phyloP scores from a whole-genome alignment of 2,888 invertebrate species.

The Orthonychiurus folsomi region DNA sequence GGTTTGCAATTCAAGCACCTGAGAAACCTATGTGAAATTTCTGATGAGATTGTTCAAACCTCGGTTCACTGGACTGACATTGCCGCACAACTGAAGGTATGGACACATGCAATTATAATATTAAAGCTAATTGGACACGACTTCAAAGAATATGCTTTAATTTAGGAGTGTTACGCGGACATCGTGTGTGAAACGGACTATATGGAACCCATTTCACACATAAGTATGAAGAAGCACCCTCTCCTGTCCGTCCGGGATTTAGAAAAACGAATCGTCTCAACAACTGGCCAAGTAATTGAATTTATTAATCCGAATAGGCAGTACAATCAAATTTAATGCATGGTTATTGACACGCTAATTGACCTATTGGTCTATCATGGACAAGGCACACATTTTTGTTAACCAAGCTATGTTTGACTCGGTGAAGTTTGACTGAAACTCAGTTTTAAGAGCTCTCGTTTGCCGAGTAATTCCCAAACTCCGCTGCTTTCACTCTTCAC shows the following conservation, averaged over 20 bases:
- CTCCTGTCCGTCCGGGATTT: constrained; percentile 39
- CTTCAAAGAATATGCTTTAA: too few relatives aligned
- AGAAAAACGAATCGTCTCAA: constrained; percentile 38
- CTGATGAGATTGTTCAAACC: constrained; percentile 37
- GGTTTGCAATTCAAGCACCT: constrained; percentile 29
- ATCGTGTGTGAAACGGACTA: constrained; percentile 39
- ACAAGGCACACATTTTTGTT: too few relatives aligned
- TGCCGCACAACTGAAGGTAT: constrained; percentile 29
- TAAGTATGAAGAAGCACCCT: constrained; percentile 39
- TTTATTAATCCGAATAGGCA: neutral
- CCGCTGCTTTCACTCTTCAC: too few relatives aligned
- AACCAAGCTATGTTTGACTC: too few relatives aligned
- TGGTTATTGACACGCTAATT: too few relatives aligned
- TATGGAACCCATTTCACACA: constrained; percentile 40
- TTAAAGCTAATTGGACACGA: neutral
- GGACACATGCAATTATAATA: neutral
- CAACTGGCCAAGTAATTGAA: constrained; percentile 37
- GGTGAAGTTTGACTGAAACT: too few relatives aligned
- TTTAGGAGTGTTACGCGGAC: constrained; percentile 39
- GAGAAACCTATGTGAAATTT: constrained; percentile 38
- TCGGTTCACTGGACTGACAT: constrained; percentile 32
- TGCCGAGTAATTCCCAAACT: too few relatives aligned
- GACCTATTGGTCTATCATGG: too few relatives aligned
- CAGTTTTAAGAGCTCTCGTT: too few relatives aligned
- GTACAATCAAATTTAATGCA: too few relatives aligned